Percentiles rank a stretch among this genome's conserved stretches.
These are phyloP conservation scores for Rynchops niger DNA, from an alignment of 2,113 vertebrate species.

Conservation along the genomic window DNA sequence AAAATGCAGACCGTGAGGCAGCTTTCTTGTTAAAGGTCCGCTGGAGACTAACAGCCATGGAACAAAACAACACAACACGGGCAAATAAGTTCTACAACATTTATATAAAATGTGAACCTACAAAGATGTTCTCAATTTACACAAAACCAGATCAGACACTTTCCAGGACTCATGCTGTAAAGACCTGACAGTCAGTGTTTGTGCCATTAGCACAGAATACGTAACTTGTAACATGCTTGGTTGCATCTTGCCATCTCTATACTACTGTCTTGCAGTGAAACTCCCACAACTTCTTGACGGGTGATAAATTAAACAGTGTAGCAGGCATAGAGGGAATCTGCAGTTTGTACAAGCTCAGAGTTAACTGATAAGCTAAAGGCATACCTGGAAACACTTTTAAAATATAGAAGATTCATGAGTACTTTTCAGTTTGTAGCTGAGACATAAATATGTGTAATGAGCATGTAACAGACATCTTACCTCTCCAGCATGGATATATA, in stretches of 20 bases:
- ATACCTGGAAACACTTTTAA: constrained; percentile 56
- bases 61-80: background rate
- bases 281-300: background rate
- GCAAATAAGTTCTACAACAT: background rate
- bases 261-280: background rate
- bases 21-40: background rate
- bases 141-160: background rate
- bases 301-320: background rate
- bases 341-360: background rate
- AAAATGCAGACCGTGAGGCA: rapidly evolving
- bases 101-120: background rate
- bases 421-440: background rate
- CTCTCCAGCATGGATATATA: background rate
- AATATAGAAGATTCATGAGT: constrained; percentile 58
- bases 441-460: constrained; percentile 59
- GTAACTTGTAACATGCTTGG: background rate
- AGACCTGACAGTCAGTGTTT: background rate
- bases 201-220: background rate
- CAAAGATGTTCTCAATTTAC: background rate
- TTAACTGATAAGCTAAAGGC: background rate
- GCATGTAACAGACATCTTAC: constrained; percentile 28
- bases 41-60: background rate
- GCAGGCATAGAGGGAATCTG: background rate
- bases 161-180: background rate
- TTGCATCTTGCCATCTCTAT: background rate